Percentiles rank a stretch among this genome's conserved stretches.
Evolutionary conservation across 2,113 vertebrate species (phyloP).

Genomic region (Antennarius striatus): DNA sequence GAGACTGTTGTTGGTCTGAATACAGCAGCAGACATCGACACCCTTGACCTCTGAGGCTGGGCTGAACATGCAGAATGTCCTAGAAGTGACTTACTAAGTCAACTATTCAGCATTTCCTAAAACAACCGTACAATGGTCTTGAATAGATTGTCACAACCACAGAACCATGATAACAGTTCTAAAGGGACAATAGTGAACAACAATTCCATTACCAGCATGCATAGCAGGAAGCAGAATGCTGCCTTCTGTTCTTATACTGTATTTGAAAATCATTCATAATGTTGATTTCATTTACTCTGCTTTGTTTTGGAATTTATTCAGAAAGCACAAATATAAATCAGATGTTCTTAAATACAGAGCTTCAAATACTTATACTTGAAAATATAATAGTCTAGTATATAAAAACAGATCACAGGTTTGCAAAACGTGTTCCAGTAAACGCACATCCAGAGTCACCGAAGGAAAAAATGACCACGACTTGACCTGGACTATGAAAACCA

Average conservation of each 20-base stretch:
- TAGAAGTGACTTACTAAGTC: constrained; percentile 60
- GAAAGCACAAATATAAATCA: too few relatives aligned
- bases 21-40: constrained; percentile 16
- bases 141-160: constrained; percentile 39
- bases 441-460: not conserved
- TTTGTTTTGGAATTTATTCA: not conserved
- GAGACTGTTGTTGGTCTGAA: not conserved
- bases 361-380: too few relatives aligned
- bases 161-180: constrained; percentile 44
- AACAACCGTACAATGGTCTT: constrained; percentile 38
- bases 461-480: not conserved
- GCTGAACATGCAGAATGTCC: constrained; percentile 61
- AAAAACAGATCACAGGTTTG: not conserved
- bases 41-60: constrained; percentile 39
- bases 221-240: constrained; percentile 6
- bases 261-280: not conserved
- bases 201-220: constrained; percentile 5
- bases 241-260: not conserved
- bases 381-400: not conserved
- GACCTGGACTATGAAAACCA: too few relatives aligned
- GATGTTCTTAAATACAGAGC: too few relatives aligned
- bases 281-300: not conserved
- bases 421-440: not conserved
- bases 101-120: constrained; percentile 64
- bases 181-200: constrained; percentile 33